Base-by-base conservation (phyloP, 37 sponge, comb jelly and placozoan genomes). In the Agelas oroides region DNA sequence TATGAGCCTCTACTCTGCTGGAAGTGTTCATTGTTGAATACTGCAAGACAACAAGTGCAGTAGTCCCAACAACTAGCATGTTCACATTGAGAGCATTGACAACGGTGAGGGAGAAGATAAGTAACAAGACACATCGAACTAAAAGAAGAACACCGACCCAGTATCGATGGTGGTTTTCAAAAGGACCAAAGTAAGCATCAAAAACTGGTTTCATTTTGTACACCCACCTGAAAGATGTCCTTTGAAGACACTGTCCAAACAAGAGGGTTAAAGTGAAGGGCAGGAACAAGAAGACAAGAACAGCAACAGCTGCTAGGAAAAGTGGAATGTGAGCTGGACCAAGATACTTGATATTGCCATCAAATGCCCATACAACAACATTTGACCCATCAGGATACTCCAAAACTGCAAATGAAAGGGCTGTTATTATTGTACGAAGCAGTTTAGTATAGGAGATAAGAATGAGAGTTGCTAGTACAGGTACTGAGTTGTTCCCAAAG, bases 91-190 rank as follows among this genome's bases (percentile, higher is more conserved):
- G 62, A 46, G 46, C 62, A 12, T 12, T 61, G 27, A 5, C 12
- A 14, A 5, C 3, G 62, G 2, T 61, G 14, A 5, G 13, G 2
- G 41, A 37, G 5, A n/a, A 71, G 1, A 13, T 40, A 53, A 84
- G 25, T 5, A 40, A 32, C 6, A 65, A 19, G 5, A 65, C 41
- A 41, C 59, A 38, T 52, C 85, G 54, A 38, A 63, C 41, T 18
- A 84, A 54, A 5, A 84, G 85, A 25, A 73, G 55, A 15, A 59
- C 41, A 24, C 85, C 85, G 17, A 68, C 25, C 85, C 85, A 84
- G 36, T 65, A 64, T 17, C 63, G 75, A 52, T 32, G 67, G 24
- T n/a, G 17, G 23, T 32, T 56, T 53, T 84, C 40, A 34, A 65
- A 61, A 41, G 76, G 85, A 60, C 62, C 75, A 53, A 53, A 63